Base-by-base conservation (phyloP, 2,797 vertebrate species). In the Peromyscus nudipes region DNA sequence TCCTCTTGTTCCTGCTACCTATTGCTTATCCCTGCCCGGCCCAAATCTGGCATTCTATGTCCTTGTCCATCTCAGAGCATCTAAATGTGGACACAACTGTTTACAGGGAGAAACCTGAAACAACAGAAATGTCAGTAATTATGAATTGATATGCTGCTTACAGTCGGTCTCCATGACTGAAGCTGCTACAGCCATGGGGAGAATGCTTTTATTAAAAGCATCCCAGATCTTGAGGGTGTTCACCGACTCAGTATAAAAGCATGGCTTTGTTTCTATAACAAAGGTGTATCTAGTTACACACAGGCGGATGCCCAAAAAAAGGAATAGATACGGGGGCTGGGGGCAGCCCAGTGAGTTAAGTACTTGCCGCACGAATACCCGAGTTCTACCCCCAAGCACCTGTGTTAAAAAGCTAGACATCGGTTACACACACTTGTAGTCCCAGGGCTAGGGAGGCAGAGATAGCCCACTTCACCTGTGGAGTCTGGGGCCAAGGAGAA, bases 131-230 rank as follows among this genome's bases (percentile, higher is more conserved):
- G 9, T 40, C 85, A 17, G 6, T 4, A 40, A 40, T 0, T 0
- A 77, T 40, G 77, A 40, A 19, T 65, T 0, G 0, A 6, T 14
- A 19, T 71, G 43, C 65, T 62, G 27, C 52, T 25, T 27, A 3
- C 2, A 14, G n/a, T 5, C 34, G 0, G 23, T 75, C 76, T 62
- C 76, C 9, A 0, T 0, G 4, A 17, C 0, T 0, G 27, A 43
- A n/a, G 67, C 34, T 0, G 0, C 43, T 13, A 69, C 34, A 23
- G 21, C 62, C 75, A 13, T 27, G 31, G 40, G 19, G 34, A 91
- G 73, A n/a, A 34, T 19, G 64, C 6, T n/a, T n/a, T n/a, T n/a
- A n/a, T n/a, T 13, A n/a, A 46, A 6, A 19, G 27, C 65, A 76
- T 0, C 0, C 14, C 43, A 43, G 57, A 37, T 8, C 25, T 7